Conservation (phyloP, 1,140 invertebrate genomes). For the Neodiprion virginianus region DNA sequence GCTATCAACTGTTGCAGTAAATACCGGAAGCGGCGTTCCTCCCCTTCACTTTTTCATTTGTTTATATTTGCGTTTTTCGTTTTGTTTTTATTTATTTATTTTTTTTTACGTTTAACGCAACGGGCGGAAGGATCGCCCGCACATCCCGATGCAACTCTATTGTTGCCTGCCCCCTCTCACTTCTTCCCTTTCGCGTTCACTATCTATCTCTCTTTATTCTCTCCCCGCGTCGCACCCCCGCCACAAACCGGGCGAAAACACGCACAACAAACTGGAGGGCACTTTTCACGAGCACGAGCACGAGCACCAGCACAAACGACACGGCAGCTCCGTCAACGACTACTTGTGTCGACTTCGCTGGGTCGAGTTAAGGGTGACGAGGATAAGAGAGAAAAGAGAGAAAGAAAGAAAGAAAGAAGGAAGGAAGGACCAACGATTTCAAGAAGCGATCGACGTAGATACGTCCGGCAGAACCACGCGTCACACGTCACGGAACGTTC, state of each 20-base stretch:
- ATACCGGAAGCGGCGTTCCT: too few species aligned
- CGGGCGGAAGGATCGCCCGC: conserved; percentile 33
- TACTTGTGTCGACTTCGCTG: conserved; percentile 1
- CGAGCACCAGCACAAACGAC: conserved; percentile 32
- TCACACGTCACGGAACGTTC: neutral
- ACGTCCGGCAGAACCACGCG: conserved; percentile 11
- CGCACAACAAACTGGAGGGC: too few species aligned
- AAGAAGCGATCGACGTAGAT: conserved; percentile 15
- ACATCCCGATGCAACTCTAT: conserved; percentile 29
- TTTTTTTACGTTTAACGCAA: neutral
- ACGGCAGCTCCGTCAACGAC: conserved; percentile 26
- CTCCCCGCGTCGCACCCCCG: conserved; percentile 17
- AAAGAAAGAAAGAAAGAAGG: neutral
- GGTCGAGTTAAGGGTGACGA: conserved; percentile 6
- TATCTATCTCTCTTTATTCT: conserved; percentile 15
- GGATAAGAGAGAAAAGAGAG: conserved; percentile 3
- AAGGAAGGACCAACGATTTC: conserved; percentile 18
- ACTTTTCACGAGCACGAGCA: conserved; percentile 20
- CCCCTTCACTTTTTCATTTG: neutral
- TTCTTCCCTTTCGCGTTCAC: conserved; percentile 17
- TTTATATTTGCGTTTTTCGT: neutral
- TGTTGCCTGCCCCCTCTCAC: conserved; percentile 12
- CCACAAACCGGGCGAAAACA: too few species aligned
- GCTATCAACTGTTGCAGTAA: too few species aligned
- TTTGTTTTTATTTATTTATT: neutral